Evolutionary conservation across 2,113 vertebrate genomes (phyloP), one percentile per base, ranked within the genome.

Genomic region (Tor tambroides): DNA sequence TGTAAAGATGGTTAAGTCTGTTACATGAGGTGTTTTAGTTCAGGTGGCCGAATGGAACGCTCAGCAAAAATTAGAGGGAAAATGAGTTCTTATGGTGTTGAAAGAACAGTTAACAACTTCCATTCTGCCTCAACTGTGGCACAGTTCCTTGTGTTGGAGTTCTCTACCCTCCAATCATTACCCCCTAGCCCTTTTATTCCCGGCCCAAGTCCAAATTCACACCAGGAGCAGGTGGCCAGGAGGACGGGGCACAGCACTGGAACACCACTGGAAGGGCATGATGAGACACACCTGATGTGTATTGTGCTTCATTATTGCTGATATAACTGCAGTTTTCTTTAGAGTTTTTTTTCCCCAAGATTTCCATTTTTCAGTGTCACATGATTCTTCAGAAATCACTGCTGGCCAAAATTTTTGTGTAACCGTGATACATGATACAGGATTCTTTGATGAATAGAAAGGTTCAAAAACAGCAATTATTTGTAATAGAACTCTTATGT

Each of bases 151-250:
- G 69, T 19, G 32, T 72, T 72, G 17, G 30, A 79, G 30, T 32
- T 56, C 28, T 79, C 26, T 51, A 56, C 49, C 75, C 28, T 80
- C 32, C 28, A 80, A 59, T 59, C 19, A 41, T 61, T 19, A 41
- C 21, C 49, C 32, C 30, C 30, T 51, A 32, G 77, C 77, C 28
- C 43, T 30, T 21, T 78, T 54, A 49, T 32, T 79, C 9, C 51
- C 2, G 28, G 30, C 28, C 51, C 78, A 35, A n/a, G 32, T 59
- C 54, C 54, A 35, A 32, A 61, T 2, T 61, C 54, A 54, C 78
- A 35, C 28, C 77, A 59, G 51, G 78, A 80, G 54, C 28, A 80
- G 51, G 78, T 61, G 56, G 23, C 30, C 54, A 38, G 78, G 54
- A 38, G 54, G 21, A 80, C 6, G 19, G 21, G 78, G 56, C 28